These are phyloP conservation scores for Lota lota DNA, from an alignment of 2,113 vertebrate genomes.

Conservation along the genomic window DNA sequence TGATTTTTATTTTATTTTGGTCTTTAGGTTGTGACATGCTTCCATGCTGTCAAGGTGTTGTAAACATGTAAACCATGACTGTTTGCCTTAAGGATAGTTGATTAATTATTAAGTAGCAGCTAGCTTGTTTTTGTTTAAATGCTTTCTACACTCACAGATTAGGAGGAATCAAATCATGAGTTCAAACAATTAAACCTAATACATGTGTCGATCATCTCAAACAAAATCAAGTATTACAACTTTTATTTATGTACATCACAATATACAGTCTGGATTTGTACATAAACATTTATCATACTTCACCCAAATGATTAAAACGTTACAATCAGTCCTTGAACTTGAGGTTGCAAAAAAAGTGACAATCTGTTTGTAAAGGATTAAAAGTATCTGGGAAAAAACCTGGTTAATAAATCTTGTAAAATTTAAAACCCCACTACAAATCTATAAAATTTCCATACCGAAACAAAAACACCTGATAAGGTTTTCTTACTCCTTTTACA, in stretches of 20 bases:
- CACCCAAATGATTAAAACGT: constrained; percentile 61
- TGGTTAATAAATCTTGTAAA: constrained; percentile 31
- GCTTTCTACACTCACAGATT: too few relatives aligned
- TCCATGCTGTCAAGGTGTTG: too few relatives aligned
- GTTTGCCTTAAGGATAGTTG: too few relatives aligned
- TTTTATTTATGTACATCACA: constrained; percentile 67
- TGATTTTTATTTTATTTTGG: too few relatives aligned
- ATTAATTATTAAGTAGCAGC: too few relatives aligned
- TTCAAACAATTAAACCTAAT: too few relatives aligned
- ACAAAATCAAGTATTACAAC: constrained; percentile 33
- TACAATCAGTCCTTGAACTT: constrained; percentile 31
- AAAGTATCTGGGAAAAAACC: constrained; percentile 26
- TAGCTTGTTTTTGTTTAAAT: too few relatives aligned
- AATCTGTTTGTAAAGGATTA: constrained; percentile 15
- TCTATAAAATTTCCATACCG: constrained; percentile 43
- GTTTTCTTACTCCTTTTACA: constrained; percentile 2
- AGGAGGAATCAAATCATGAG: too few relatives aligned
- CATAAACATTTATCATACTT: constrained; percentile 65
- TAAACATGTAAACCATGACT: too few relatives aligned
- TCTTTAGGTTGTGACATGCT: too few relatives aligned
- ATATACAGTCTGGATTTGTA: constrained; percentile 73
- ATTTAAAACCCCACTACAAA: constrained; percentile 50
- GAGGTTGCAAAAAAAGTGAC: constrained; percentile 40
- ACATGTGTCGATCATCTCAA: too few relatives aligned
- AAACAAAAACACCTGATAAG: constrained; percentile 42